phyloP scores from a whole-genome alignment of 2,888 invertebrate genomes.

The Eueremaeus valkanovi region DNA sequence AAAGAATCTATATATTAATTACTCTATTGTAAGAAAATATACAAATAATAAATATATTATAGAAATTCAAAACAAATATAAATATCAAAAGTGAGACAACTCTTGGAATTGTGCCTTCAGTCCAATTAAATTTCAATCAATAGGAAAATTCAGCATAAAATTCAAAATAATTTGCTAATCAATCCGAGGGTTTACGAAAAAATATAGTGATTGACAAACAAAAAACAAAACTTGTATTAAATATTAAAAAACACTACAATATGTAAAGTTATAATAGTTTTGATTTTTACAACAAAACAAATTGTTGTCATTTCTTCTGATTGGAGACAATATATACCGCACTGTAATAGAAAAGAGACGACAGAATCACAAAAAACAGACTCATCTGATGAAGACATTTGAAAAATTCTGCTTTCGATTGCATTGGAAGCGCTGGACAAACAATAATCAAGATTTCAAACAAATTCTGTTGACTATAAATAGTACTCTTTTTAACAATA shows the following conservation, averaged over 20 bases:
- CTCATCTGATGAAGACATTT: neutral
- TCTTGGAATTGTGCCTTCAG: slow-evolving; percentile 31
- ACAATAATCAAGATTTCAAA: neutral
- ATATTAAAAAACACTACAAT: neutral
- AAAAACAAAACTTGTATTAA: neutral
- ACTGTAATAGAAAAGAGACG: neutral
- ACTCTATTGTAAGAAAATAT: neutral
- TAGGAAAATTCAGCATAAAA: too few species aligned
- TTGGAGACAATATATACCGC: neutral
- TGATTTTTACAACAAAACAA: neutral
- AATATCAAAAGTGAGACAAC: slow-evolving; percentile 35
- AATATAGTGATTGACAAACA: neutral
- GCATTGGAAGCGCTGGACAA: slow-evolving; percentile 2
- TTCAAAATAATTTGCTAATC: slow-evolving; percentile 11
- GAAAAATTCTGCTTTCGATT: neutral
- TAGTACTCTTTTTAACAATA: neutral
- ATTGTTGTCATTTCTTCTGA: too few species aligned
- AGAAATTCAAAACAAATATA: neutral
- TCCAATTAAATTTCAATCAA: slow-evolving; percentile 7
- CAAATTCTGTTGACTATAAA: neutral
- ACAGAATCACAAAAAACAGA: neutral
- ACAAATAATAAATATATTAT: neutral
- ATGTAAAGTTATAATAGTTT: neutral
- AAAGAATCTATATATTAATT: neutral
- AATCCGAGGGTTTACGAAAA: slow-evolving; percentile 1